Evolutionary conservation across 2,113 vertebrate genomes (phyloP).

Genomic region (Recurvirostra avosetta): DNA sequence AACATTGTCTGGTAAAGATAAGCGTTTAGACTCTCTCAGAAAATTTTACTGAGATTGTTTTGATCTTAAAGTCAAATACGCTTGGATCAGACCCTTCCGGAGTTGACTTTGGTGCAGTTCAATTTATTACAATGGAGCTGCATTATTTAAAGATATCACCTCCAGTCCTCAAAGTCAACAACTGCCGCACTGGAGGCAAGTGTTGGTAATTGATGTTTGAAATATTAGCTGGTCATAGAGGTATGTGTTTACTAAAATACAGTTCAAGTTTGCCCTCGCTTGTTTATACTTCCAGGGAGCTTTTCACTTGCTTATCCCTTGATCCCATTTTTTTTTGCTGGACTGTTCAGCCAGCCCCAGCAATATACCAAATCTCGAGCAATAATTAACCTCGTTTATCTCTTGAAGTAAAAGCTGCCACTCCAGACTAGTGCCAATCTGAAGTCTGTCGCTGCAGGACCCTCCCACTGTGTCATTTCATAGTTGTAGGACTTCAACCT

Average conservation of each 20-base stretch:
- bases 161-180: slow-evolving; percentile 59
- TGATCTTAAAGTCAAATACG: slow-evolving; percentile 14
- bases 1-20: slow-evolving; percentile 11
- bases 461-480: not conserved
- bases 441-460: not conserved
- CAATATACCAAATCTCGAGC: not conserved
- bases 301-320: slow-evolving; percentile 10
- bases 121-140: not conserved
- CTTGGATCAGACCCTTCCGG: not conserved
- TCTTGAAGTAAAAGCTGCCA: not conserved
- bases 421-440: not conserved
- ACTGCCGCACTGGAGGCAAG: not conserved
- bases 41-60: not conserved
- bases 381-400: not conserved
- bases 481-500: not conserved
- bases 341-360: not conserved
- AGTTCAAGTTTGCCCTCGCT: not conserved
- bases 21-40: not conserved
- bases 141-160: not conserved
- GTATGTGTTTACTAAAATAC: not conserved
- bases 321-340: not conserved
- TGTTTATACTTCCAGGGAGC: not conserved
- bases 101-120: not conserved
- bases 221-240: not conserved
- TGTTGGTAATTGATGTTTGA: not conserved